Evolutionary conservation across 2,113 vertebrate genomes (phyloP).

Genomic region (Lamprologus sp.): DNA sequence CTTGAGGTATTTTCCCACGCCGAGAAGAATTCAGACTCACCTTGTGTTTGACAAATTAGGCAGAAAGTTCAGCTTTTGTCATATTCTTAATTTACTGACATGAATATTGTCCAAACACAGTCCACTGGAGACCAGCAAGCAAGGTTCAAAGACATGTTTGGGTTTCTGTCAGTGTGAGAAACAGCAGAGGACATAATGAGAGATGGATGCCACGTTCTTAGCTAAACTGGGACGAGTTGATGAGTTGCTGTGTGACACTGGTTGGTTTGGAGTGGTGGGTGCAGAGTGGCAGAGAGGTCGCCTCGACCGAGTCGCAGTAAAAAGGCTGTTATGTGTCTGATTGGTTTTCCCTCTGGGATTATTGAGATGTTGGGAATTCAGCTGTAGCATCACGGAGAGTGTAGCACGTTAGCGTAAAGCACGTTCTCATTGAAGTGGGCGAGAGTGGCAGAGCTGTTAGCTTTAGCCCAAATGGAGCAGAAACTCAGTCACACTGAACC

Average conservation of each 20-base stretch:
- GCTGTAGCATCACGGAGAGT: not conserved
- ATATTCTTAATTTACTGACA: not conserved
- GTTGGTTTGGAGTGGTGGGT: not conserved
- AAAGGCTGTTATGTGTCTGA: not conserved
- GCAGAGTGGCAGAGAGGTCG: not conserved
- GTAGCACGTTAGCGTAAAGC: not conserved
- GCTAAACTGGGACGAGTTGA: not conserved
- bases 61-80: not conserved
- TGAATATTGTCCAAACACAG: not conserved
- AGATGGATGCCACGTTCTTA: not conserved
- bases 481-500: not conserved
- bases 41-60: not conserved
- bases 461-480: not conserved
- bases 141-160: not conserved
- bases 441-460: not conserved
- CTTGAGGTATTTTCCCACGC: constrained; percentile 39
- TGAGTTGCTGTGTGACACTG: not conserved
- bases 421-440: not conserved
- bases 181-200: not conserved
- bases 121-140: fast-evolving
- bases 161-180: constrained; percentile 24
- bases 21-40: not conserved
- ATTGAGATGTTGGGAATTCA: not conserved
- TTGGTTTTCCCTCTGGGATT: not conserved
- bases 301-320: not conserved